Evolutionary conservation across 2,113 vertebrate genomes (phyloP).

Genomic region (Tupaia chinensis): DNA sequence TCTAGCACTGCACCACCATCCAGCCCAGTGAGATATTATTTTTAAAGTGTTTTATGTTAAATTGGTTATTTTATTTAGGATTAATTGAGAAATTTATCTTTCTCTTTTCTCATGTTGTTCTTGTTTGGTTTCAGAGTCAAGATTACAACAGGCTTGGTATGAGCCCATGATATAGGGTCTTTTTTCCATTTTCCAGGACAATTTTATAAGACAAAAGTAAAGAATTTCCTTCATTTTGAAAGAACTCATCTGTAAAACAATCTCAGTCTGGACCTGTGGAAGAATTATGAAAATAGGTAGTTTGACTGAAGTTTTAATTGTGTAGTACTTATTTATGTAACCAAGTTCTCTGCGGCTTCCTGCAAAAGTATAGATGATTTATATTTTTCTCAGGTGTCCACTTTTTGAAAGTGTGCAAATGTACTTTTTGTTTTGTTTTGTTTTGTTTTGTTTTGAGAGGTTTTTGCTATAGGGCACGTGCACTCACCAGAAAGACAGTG

Average conservation of each 20-base stretch:
- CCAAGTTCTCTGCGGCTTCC: neutral
- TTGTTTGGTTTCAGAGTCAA: neutral
- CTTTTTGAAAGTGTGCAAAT: conserved; percentile 9
- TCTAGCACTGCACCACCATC: too few species aligned
- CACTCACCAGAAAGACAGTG: too few species aligned
- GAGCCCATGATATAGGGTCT: neutral
- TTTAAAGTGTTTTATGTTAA: neutral
- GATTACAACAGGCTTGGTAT: neutral
- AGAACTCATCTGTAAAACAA: neutral
- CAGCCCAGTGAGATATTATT: neutral
- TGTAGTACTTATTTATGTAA: neutral
- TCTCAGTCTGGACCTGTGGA: neutral
- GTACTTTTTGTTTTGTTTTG: too few species aligned
- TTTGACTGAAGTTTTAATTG: neutral
- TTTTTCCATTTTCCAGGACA: neutral
- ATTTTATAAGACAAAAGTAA: neutral
- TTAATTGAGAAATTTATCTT: neutral
- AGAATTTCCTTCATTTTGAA: neutral
- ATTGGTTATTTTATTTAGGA: neutral
- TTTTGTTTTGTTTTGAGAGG: too few species aligned
- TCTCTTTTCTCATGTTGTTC: neutral
- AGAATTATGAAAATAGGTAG: neutral
- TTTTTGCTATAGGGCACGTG: too few species aligned
- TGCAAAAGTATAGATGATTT: neutral
- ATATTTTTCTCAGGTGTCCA: neutral